Base-by-base conservation (phyloP, 2,888 invertebrate genomes). In the Nesidiocoris tenuis region DNA sequence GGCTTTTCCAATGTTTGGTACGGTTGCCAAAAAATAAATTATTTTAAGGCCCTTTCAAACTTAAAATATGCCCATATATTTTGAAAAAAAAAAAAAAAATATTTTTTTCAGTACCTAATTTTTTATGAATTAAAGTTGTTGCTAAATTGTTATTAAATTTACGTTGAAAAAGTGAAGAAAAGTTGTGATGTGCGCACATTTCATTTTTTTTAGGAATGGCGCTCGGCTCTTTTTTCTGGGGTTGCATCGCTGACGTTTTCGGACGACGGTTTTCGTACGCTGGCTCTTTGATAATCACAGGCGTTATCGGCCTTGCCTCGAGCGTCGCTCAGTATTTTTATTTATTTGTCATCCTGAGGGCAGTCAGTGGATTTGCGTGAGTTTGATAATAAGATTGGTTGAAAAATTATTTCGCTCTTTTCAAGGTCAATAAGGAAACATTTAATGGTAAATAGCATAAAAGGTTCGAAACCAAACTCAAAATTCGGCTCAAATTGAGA, bases 221-320 rank as follows among this genome's bases (percentile, higher is more conserved):
- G 67, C 84, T 93, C 81, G 93, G 93, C 18, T 92, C 92, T 61
- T 93, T 92, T 84, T 91, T 92, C 84, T 93, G 92, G 92, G 93
- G 93, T 66, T 91, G 91, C 83, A 86, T 93, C 81, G 93, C 93
- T 78, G 93, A 93, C 83, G 92, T 91, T 9, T 91, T 91, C 81
- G 93, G 93, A n/a, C 87, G 93, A 75, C 91, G 90, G 83, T 83
- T 87, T 9, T 91, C 92, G 67, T 84, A 93, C 80, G 90, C 92
- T 70, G 89, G 89, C 61, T 89, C 92, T 1, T 85, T 93, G 72
- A 83, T 92, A 63, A 86, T 91, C 82, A 93, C 93, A 82, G 92
- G 92, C 59, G 82, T 90, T 77, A 86, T 90, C 78, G 92, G 92
- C 16, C 85, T 92, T 76, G 68, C 89, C 5, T 92, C 92, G 17